phyloP scores from a whole-genome alignment of 2,113 vertebrate genomes.

The Pterocles orientalis region DNA sequence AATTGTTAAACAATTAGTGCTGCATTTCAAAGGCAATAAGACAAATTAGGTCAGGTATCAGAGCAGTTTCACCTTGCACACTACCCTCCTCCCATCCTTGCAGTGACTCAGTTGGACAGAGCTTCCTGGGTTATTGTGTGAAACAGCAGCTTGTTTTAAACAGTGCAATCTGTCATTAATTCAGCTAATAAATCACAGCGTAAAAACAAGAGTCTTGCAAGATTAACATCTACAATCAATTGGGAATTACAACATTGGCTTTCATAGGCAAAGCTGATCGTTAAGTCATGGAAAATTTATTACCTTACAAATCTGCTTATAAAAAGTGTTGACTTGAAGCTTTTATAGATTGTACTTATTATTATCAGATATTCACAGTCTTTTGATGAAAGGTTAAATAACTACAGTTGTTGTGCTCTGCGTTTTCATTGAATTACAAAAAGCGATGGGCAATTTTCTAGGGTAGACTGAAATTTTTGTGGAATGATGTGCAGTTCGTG shows the following conservation, averaged over 20 bases:
- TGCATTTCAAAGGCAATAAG: slow-evolving; percentile 56
- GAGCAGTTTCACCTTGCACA: slow-evolving; percentile 45
- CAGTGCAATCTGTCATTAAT: slow-evolving; percentile 73
- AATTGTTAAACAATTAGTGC: slow-evolving; percentile 70
- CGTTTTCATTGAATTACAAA: neutral
- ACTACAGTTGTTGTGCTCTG: neutral
- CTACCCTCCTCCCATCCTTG: slow-evolving; percentile 16
- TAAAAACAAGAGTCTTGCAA: slow-evolving; percentile 72
- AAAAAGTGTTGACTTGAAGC: slow-evolving; percentile 52
- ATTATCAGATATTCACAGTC: slow-evolving; percentile 19
- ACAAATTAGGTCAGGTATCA: slow-evolving; percentile 67
- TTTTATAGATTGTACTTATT: slow-evolving; percentile 47
- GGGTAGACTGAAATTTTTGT: neutral
- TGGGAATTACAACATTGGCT: slow-evolving; percentile 75
- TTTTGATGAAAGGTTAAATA: slow-evolving; percentile 56
- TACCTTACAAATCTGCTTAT: slow-evolving; percentile 63
- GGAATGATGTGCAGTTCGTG: neutral
- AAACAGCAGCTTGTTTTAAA: slow-evolving; percentile 62
- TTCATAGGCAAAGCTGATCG: slow-evolving; percentile 64
- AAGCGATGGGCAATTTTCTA: neutral
- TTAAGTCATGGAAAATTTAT: slow-evolving; percentile 71
- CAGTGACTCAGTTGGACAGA: slow-evolving; percentile 34
- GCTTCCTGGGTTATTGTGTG: slow-evolving; percentile 46
- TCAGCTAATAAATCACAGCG: slow-evolving; percentile 74
- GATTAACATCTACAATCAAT: slow-evolving; percentile 79